These are phyloP conservation scores for Candoia aspera DNA, from an alignment of 2,113 vertebrate genomes.

Conservation along the genomic window DNA sequence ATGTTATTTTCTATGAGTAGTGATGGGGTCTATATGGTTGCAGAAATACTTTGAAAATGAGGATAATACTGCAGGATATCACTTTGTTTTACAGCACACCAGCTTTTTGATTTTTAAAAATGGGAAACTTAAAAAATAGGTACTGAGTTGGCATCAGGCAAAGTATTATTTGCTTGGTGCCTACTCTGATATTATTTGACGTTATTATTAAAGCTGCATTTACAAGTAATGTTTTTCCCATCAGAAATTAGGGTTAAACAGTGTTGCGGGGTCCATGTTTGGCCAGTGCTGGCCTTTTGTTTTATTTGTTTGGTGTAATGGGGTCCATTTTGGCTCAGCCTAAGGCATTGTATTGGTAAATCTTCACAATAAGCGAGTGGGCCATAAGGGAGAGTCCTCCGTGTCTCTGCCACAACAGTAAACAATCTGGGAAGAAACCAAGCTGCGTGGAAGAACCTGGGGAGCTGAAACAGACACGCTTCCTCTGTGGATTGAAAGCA, in stretches of 20 bases:
- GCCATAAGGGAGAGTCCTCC: not conserved
- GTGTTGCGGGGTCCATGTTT: not conserved
- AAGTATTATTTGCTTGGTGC: not conserved
- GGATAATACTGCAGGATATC: not conserved
- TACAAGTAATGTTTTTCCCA: not conserved
- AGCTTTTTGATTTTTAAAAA: not conserved
- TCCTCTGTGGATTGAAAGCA: conserved; percentile 12
- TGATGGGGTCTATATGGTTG: not conserved
- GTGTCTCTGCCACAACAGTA: not conserved
- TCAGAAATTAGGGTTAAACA: not conserved
- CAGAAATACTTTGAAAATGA: not conserved
- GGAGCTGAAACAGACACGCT: not conserved
- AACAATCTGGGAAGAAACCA: not conserved
- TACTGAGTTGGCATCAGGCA: not conserved
- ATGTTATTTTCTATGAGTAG: not conserved
- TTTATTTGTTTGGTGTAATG: not conserved
- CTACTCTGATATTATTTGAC: not conserved
- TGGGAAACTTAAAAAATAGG: not conserved
- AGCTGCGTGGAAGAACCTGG: conserved; percentile 2
- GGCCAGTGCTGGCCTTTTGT: not conserved
- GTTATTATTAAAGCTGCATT: not conserved
- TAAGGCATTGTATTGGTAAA: not conserved
- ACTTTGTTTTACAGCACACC: not conserved
- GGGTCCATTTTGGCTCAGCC: not conserved
- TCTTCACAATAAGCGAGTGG: not conserved